Evolutionary conservation across 1,140 invertebrate genomes (phyloP), one percentile per base, ranked within the genome.

Genomic region (Bombus ignitus): DNA sequence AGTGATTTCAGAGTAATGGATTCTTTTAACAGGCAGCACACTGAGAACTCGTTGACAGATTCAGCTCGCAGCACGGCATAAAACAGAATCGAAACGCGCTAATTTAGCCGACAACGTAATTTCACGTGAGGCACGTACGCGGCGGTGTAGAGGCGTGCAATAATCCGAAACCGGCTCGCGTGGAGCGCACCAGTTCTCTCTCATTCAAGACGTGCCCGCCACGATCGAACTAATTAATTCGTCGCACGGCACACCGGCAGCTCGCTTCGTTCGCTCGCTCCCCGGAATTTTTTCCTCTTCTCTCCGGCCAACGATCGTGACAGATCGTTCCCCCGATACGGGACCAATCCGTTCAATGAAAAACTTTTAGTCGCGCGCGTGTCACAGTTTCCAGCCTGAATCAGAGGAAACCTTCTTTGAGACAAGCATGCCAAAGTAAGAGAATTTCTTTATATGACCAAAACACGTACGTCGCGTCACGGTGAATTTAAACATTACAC

Each of bases 181-280:
- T 62, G 66, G 68, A 62, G 42, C 62, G 44, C 66, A 53, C 35
- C 71, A 42, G 73, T 77, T 89, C 89, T 90, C 89, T 89, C 83
- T 85, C 89, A 77, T 90, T 90, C 89, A 90, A 90, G 89, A 90
- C 86, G 86, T 77, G 88, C 79, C 65, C 74, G 81, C 66, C 86
- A 44, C 82, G 89, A 85, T 90, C 88, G 86, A 90, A 86, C 83
- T 90, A 90, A 90, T 90, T 90, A 90, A 90, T 90, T 90, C 89
- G 89, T 90, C 79, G 89, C 89, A 90, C 89, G 89, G 59, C 88
- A 44, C 62, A 66, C 47, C 39, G 42, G 57, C 79, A 39, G 53
- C 47, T 39, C 47, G 75, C 70, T 83, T 65, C 78, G 39, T 44
- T 44, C 39, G 12, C 65, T 78, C 62, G 87, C 66, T 68, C 66